Evolutionary conservation across 2,797 vertebrate genomes (phyloP), one percentile per base, ranked within the genome.

Genomic region (Erpetoichthys calabaricus): DNA sequence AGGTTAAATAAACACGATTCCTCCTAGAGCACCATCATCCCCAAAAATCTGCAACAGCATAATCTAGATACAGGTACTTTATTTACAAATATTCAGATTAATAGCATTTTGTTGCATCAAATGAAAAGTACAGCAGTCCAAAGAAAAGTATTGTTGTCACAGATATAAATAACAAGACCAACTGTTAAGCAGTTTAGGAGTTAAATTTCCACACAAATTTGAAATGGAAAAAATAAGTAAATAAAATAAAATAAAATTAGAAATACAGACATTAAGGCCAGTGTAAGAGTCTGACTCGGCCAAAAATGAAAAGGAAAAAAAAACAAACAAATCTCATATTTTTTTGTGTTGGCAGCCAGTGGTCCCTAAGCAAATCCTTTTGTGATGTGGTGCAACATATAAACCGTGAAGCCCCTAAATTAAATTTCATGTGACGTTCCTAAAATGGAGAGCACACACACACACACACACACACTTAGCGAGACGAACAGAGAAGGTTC

Each of bases 21-120:
- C 25, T 25, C 25, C 25, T 25, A 25, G 2, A 25, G 25, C 25
- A 25, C 25, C 25, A 25, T 25, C 25, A 25, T 25, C 25, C 25
- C 25, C 25, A 25, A 25, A 25, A 25, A 25, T 25, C 25, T 25
- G 25, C 58, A 53, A 63, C 54, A 57, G 49, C 8, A 63, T 75
- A 77, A 78, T 87, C 81, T 86, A 86, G 81, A 86, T 92, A 85
- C 86, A 87, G 81, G 81, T 89, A 89, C 85, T 93, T 93, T 93
- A 93, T 93, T 92, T 93, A 93, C 90, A 93, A 90, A 91, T 80
- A 87, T 86, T 88, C 80, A 82, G 85, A 86, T 86, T 82, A 86
- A 84, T 80, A 84, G 85, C 84, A 84, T 84, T 75, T 73, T 70
- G 76, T 80, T 81, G 83, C 71, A 80, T 73, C 80, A 80, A 86